Evolutionary conservation across 2,888 invertebrate species (phyloP).

Genomic region (Zele albiditarsus): DNA sequence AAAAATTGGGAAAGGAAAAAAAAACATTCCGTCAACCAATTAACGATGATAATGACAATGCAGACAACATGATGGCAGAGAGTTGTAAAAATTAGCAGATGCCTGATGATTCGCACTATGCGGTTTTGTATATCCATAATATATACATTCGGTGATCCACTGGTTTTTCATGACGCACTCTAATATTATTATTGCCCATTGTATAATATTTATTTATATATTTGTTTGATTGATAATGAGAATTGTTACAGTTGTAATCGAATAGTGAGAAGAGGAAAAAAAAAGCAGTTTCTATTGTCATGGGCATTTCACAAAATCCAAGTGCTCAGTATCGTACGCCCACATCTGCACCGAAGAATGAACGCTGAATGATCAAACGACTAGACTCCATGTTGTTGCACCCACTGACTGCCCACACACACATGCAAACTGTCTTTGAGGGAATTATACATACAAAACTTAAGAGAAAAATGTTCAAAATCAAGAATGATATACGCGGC

Average conservation of each 20-base stretch:
- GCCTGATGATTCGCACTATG: too few species aligned
- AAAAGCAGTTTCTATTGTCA: not conserved
- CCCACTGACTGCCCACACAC: slow-evolving; percentile 63
- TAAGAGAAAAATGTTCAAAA: slow-evolving; percentile 6
- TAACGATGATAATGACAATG: too few species aligned
- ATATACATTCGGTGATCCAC: too few species aligned
- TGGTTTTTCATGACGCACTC: not conserved
- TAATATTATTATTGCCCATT: not conserved
- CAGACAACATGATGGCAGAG: too few species aligned
- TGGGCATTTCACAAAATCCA: slow-evolving; percentile 45
- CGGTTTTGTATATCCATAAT: too few species aligned
- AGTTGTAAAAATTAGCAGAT: too few species aligned
- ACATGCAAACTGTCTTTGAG: slow-evolving; percentile 38
- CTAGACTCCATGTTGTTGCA: slow-evolving; percentile 63
- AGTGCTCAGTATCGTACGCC: slow-evolving; percentile 48
- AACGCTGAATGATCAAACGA: slow-evolving; percentile 59
- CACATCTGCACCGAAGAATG: slow-evolving; percentile 55
- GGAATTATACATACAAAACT: slow-evolving; percentile 40
- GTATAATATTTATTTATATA: not conserved
- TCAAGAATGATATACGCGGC: not conserved
- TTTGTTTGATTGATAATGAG: not conserved
- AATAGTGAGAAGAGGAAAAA: slow-evolving; percentile 1
- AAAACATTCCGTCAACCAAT: too few species aligned
- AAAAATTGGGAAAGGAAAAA: too few species aligned
- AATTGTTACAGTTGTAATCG: not conserved